A percentile compares a stretch with the other conserved stretches of the same genome.
phyloP scores from a whole-genome alignment of 2,888 invertebrate genomes.

The Athalia rosae region DNA sequence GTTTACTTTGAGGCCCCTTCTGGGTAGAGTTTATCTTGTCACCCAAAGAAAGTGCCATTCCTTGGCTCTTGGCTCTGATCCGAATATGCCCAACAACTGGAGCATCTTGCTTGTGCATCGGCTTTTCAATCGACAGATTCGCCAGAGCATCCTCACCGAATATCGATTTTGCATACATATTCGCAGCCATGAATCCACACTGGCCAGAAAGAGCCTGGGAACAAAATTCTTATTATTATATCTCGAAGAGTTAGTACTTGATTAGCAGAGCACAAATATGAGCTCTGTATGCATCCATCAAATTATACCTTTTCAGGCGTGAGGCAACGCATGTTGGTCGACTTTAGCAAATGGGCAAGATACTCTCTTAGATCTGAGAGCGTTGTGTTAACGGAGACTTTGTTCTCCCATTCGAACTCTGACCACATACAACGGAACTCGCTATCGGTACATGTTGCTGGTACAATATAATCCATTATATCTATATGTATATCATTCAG shows the following conservation, averaged over 20 bases:
- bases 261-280: background rate
- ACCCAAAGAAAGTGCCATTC: constrained; percentile 98
- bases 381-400: constrained; percentile 96
- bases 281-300: constrained; percentile 52
- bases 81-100: constrained; percentile 98
- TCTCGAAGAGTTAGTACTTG: constrained; percentile 24
- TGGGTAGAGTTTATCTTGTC: constrained; percentile 98
- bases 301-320: constrained; percentile 91
- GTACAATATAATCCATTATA: constrained; percentile 99
- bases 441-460: constrained; percentile 93
- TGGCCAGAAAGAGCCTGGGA: constrained; percentile 91
- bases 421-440: constrained; percentile 99
- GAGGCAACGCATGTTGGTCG: constrained; percentile 99
- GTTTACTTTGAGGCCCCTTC: constrained; percentile 76
- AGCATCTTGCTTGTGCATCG: constrained; percentile 89
- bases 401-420: constrained; percentile 99
- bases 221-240: constrained; percentile 9
- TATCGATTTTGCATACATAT: constrained; percentile 98
- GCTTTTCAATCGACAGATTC: constrained; percentile 98
- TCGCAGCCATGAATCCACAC: constrained; percentile 99
- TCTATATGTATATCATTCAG: constrained; percentile 99
- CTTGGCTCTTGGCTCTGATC: constrained; percentile 99
- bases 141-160: constrained; percentile 99
- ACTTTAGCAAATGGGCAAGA: constrained; percentile 91
- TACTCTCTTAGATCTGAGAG: constrained; percentile 95